phyloP scores from a whole-genome alignment of 2,888 invertebrate genomes.

The Crocallis elinguaria region DNA sequence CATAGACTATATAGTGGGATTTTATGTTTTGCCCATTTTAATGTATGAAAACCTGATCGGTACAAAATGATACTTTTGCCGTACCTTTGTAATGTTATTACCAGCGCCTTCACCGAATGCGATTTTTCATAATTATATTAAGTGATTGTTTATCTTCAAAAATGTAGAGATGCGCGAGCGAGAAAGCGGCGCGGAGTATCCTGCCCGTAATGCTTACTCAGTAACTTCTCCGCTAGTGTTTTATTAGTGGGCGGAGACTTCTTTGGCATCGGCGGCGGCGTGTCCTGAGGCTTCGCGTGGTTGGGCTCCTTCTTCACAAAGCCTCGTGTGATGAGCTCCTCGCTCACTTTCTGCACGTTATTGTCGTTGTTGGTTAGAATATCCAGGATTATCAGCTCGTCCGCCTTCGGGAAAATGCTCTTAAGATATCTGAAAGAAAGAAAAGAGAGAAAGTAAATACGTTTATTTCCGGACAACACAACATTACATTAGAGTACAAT shows the following conservation, averaged over 20 bases:
- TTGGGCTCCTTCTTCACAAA: conserved; percentile 91
- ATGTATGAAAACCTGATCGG: too few relatives aligned
- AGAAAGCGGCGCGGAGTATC: too few relatives aligned
- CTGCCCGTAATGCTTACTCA: conserved; percentile 84
- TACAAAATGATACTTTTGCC: too few relatives aligned
- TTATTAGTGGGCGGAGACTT: conserved; percentile 87
- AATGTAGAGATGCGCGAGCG: too few relatives aligned
- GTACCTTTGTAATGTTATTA: too few relatives aligned
- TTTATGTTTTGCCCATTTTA: too few relatives aligned
- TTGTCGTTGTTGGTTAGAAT: conserved; percentile 94
- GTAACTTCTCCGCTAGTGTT: conserved; percentile 88
- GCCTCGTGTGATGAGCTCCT: conserved; percentile 91
- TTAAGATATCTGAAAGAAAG: conserved; percentile 90
- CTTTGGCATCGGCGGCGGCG: conserved; percentile 63
- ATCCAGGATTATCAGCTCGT: conserved; percentile 94
- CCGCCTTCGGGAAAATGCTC: conserved; percentile 95
- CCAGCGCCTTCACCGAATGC: too few relatives aligned
- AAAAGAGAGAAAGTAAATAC: not conserved
- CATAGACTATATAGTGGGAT: too few relatives aligned
- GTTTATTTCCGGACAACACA: too few relatives aligned
- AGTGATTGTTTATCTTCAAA: too few relatives aligned
- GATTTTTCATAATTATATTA: too few relatives aligned
- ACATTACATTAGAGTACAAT: too few relatives aligned
- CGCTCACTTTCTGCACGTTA: conserved; percentile 95
- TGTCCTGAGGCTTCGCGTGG: conserved; percentile 47